Conservation (phyloP, 2,113 vertebrate genomes). For the Empidonax traillii region DNA sequence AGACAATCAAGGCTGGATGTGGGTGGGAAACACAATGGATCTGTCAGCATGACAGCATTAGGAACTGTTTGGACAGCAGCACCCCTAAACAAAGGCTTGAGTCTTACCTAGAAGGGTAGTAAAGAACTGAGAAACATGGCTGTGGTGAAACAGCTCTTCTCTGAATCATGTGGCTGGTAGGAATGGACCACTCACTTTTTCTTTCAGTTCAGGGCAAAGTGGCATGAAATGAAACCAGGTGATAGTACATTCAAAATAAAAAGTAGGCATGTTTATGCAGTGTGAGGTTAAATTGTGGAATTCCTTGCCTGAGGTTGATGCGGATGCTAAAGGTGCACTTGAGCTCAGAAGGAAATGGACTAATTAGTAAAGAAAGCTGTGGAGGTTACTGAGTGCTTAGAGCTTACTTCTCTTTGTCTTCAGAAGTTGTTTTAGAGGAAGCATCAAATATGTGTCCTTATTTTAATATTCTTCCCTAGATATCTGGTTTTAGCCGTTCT, state of each 20-base stretch:
- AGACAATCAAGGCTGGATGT: background rate
- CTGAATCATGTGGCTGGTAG: background rate
- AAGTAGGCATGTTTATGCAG: background rate
- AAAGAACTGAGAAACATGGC: background rate
- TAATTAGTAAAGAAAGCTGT: background rate
- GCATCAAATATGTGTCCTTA: background rate
- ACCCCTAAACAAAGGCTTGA: background rate
- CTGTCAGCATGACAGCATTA: background rate
- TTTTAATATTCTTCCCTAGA: background rate
- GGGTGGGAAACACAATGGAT: background rate
- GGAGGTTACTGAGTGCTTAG: background rate
- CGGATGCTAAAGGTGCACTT: background rate
- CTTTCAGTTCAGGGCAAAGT: background rate
- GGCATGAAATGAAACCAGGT: background rate
- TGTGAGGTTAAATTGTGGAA: background rate
- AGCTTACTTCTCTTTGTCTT: background rate
- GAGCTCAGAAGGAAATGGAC: background rate
- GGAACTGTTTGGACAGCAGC: background rate
- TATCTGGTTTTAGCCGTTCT: background rate
- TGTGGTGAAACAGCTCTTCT: background rate
- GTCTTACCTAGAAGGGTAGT: background rate
- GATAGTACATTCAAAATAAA: background rate
- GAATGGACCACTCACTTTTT: background rate
- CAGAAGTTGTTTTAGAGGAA: background rate
- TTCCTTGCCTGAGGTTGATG: background rate